Evolutionary conservation across 2,113 vertebrate species (phyloP).

Genomic region (Atrichornis clamosus): DNA sequence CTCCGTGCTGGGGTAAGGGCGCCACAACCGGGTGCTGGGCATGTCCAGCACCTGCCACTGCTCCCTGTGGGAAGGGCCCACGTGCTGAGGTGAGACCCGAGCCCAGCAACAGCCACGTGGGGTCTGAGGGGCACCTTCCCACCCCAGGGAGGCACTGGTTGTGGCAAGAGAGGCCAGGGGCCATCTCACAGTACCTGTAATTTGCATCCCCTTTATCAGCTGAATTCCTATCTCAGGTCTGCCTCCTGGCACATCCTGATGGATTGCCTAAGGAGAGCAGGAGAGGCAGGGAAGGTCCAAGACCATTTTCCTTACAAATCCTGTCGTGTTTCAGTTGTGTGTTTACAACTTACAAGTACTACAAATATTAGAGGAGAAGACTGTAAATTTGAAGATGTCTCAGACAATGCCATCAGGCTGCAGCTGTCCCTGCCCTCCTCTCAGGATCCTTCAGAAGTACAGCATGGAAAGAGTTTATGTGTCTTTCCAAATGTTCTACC

Average conservation of each 20-base stretch:
- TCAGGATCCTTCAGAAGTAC: not conserved
- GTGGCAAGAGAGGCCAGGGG: not conserved
- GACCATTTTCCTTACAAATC: not conserved
- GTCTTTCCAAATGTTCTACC: not conserved
- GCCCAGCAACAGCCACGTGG: rapidly evolving
- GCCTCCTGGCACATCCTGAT: not conserved
- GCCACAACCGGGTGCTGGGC: rapidly evolving
- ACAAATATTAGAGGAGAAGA: not conserved
- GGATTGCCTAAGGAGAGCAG: not conserved
- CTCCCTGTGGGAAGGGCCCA: not conserved
- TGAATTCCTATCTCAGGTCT: not conserved
- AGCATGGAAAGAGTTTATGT: rapidly evolving
- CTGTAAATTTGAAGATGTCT: not conserved
- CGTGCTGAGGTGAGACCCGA: rapidly evolving
- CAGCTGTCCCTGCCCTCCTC: rapidly evolving
- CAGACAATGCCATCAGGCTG: not conserved
- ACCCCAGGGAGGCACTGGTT: not conserved
- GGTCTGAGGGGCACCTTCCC: not conserved
- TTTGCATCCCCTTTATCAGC: not conserved
- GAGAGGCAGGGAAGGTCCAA: rapidly evolving
- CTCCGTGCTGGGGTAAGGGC: rapidly evolving
- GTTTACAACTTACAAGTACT: not conserved
- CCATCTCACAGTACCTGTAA: rapidly evolving
- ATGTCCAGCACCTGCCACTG: rapidly evolving
- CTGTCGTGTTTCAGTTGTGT: rapidly evolving